Evolutionary conservation across 1,140 invertebrate species (phyloP), one percentile per base, ranked within the genome.

Genomic region (Tetranychus cinnabarinus): DNA sequence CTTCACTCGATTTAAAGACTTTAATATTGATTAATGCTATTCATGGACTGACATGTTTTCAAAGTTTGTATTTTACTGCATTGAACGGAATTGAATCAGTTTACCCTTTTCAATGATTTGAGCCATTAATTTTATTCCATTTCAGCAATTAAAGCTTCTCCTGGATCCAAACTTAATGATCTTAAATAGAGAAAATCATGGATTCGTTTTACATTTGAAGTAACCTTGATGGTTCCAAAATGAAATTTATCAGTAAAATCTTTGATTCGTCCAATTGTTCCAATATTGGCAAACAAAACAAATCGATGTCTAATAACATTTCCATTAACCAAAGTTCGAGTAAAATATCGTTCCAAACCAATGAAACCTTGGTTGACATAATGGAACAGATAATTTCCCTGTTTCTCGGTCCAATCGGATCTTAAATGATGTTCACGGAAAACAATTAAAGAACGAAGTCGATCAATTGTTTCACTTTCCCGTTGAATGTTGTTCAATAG

Each of bases 141-240:
- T 36, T 50, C 35, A 13, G 48, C 62, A 60, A 63, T 63, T 8
- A 63, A 56, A 33, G 62, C 62, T 45, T 63, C 64, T 33, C 58
- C 65, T n/a, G 55, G 60, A 60, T 65, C 60, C 31, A 65, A 31
- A 45, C 48, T 37, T 37, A 65, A 35, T 60, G 63, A 58, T 54
- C 56, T 56, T 54, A 64, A 55, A 60, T 50, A 63, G n/a, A 65
- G 37, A 60, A 65, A 62, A 48, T 64, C 60, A 2, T 33, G 55
- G 4, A 45, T 55, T 37, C 62, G 33, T 23, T 61, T 63, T n/a
- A 13, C 31, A 61, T 61, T 61, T 2, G 48, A 59, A 6, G 62
- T 39, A 31, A 63, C 8, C 62, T 63, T 50, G 23, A 48, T 63
- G 1, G 6, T 37, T 34, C 48, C 63, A 42, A 60, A 61, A 36